Conservation (phyloP, 2,888 invertebrate genomes). For the Neoaliturus tenellus region DNA sequence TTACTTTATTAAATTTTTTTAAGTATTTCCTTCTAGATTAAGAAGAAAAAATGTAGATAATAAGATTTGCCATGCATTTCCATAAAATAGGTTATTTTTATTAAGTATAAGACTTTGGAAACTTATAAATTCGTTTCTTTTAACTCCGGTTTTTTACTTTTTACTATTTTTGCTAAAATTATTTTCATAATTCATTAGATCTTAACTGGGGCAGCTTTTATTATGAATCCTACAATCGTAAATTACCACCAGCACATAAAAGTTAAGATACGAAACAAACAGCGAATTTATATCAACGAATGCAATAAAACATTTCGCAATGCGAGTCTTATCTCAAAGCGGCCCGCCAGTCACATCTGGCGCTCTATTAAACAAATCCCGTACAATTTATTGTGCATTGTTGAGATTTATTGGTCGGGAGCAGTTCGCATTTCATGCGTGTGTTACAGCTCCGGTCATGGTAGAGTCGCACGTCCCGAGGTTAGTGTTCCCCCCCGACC, state of each 20-base stretch:
- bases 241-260: neutral
- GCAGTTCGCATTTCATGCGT: neutral
- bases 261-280: neutral
- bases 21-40: too few species aligned
- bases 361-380: slow-evolving; percentile 33
- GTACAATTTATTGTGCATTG: slow-evolving; percentile 3
- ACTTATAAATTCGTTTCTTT: too few species aligned
- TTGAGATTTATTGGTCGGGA: neutral
- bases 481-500: neutral
- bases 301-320: slow-evolving; percentile 23
- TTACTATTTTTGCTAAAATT: too few species aligned
- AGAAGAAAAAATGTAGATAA: too few species aligned
- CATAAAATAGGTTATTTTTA: too few species aligned
- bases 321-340: slow-evolving; percentile 30
- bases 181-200: too few species aligned
- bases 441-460: neutral
- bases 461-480: neutral
- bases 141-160: too few species aligned
- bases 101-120: too few species aligned
- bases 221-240: too few species aligned
- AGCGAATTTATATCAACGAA: slow-evolving; percentile 6
- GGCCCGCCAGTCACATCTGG: slow-evolving; percentile 20
- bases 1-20: too few species aligned
- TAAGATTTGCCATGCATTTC: too few species aligned
- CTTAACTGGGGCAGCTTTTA: too few species aligned